phyloP scores from a whole-genome alignment of 2,888 invertebrate genomes.

The Acheta domesticus region DNA sequence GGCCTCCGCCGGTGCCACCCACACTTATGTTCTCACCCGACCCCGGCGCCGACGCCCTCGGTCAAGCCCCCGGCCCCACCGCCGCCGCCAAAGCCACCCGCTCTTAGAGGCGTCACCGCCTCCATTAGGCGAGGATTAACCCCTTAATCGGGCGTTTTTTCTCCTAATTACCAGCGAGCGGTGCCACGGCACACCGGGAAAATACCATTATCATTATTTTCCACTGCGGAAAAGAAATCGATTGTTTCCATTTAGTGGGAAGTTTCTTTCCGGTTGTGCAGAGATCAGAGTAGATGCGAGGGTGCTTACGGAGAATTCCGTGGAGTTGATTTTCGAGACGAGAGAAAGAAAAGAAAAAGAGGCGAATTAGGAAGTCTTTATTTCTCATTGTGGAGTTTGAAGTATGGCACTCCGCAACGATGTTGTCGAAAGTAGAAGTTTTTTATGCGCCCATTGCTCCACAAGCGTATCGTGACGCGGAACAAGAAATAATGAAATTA shows the following conservation, averaged over 20 bases:
- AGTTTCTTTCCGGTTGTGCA: background rate
- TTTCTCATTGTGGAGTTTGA: no score
- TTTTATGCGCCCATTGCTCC: no score
- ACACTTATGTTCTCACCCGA: no score
- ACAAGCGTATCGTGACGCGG: no score
- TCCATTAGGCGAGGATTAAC: background rate
- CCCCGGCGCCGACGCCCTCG: no score
- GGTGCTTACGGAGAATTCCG: background rate
- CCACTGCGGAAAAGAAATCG: background rate
- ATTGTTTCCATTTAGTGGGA: slow-evolving; percentile 1
- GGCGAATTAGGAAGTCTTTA: no score
- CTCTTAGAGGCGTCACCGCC: background rate
- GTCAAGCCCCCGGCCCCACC: no score
- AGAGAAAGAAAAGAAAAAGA: background rate
- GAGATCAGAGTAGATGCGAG: background rate
- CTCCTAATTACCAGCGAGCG: background rate
- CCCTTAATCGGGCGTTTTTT: background rate
- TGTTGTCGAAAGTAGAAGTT: no score
- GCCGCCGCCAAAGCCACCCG: no score
- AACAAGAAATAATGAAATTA: no score
- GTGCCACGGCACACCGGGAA: background rate
- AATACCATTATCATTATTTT: background rate
- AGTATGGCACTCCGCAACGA: no score
- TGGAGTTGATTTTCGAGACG: background rate
- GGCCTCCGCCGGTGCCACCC: no score